A percentile compares a stretch with the other conserved stretches of the same genome.
Evolutionary conservation across 2,888 invertebrate genomes (phyloP).

Genomic region (Tipula lateralis): DNA sequence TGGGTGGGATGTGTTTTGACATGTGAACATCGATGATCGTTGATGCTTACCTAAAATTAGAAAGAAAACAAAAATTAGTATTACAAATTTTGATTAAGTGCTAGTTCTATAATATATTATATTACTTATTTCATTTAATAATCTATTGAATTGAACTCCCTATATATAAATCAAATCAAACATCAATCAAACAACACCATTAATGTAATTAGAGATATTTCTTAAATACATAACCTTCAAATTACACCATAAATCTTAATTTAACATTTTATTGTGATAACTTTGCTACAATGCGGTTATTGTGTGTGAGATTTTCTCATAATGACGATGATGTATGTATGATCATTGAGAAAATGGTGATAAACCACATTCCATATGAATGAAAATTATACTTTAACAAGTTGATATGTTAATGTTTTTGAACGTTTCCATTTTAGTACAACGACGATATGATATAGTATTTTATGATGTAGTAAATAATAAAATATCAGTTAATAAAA

Average conservation of each 20-base stretch:
- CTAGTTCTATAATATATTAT: background rate
- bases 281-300: background rate
- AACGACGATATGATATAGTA: no score
- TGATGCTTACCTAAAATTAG: background rate
- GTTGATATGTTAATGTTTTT: background rate
- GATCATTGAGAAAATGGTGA: background rate
- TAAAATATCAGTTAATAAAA: background rate
- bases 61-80: background rate
- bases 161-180: background rate
- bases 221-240: background rate
- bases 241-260: background rate
- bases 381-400: background rate
- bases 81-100: background rate
- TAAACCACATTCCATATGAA: background rate
- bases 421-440: background rate
- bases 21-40: no score
- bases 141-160: background rate
- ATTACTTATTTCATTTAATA: background rate
- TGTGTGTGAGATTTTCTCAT: background rate
- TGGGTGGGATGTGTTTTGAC: no score
- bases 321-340: background rate
- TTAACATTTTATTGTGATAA: background rate
- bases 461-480: background rate
- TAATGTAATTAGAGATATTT: background rate
- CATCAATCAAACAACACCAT: background rate